Percentiles rank a stretch among this genome's conserved stretches.
Conservation (phyloP, 2,888 invertebrate genomes). For the Drosophila nr. medialis region DNA sequence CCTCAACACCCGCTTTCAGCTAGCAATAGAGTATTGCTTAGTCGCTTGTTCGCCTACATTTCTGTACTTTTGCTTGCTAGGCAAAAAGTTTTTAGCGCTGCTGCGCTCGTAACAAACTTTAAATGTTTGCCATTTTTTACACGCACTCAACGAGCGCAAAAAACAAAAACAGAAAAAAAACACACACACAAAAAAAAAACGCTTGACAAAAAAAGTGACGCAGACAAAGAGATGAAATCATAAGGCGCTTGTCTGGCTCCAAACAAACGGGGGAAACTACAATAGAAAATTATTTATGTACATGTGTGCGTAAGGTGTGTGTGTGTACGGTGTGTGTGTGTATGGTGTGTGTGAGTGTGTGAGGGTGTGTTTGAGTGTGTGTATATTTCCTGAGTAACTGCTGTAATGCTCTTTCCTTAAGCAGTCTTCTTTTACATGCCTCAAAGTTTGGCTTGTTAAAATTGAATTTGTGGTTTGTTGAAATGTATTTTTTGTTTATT, state of each 20-base stretch:
- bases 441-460: neutral
- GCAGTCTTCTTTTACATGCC: neutral
- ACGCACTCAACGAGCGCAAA: slow-evolving; percentile 12
- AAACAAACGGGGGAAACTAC: slow-evolving; percentile 45
- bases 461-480: neutral
- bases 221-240: slow-evolving; percentile 47
- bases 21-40: neutral
- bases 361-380: neutral
- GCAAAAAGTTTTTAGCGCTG: slow-evolving; percentile 25
- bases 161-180: neutral
- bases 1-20: neutral
- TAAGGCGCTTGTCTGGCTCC: slow-evolving; percentile 53
- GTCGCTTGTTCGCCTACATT: neutral
- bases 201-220: slow-evolving; percentile 5
- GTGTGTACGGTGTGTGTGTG: neutral
- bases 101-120: slow-evolving; percentile 54
- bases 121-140: slow-evolving; percentile 69
- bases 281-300: slow-evolving; percentile 7
- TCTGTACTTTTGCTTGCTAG: neutral
- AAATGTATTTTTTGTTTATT: neutral
- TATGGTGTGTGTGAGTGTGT: neutral
- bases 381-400: neutral
- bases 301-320: neutral
- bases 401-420: slow-evolving; percentile 16
- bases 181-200: neutral